Base-by-base conservation (phyloP, 2,888 invertebrate genomes). In the Thumatha senex region DNA sequence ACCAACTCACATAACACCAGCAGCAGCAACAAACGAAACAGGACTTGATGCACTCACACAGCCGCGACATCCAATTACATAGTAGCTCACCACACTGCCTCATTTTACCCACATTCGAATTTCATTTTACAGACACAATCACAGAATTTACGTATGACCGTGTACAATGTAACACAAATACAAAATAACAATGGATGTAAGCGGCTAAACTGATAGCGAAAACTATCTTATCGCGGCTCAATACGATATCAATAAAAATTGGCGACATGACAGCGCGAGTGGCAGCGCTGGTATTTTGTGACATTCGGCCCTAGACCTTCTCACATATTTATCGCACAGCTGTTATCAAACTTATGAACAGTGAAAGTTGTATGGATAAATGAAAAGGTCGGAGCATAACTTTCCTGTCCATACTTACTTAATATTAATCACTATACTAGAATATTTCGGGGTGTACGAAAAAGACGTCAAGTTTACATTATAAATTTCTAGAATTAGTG, bases 191-290 rank as follows among this genome's bases (percentile, higher is more conserved):
- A 72, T 76, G 72, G 67, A 44, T 56, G 46, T 42, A 48, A 47
- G 49, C 61, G 46, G 63, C 61, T 64, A 65, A 63, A 70, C 74
- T 74, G 80, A 81, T 78, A 81, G 74, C 73, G 61, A 78, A 74
- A 70, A 72, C 61, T 82, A 86, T 88, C 88, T 88, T 86, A 88
- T 88, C 86, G 70, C 56, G 61, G 65, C 72, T 75, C 84, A 80
- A 84, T 83, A 81, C 65, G 74, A 71, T 84, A 84, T 83, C 82
- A 84, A 85, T 85, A 83, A 76, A 76, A 67, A 63, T 63, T 60
- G 67, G 62, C 62, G 67, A 63, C 63, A 58, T 56, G 60, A 53
- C 53, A 58, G 39, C 30, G 30, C 35, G 13, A 51, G 29, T 31
- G 46, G 29, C 15, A 15, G 29, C 30, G 30, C 24, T 36, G 44